phyloP scores from a whole-genome alignment of 35 echinoderm and acorn worm genomes.

The Lytechinus pictus region DNA sequence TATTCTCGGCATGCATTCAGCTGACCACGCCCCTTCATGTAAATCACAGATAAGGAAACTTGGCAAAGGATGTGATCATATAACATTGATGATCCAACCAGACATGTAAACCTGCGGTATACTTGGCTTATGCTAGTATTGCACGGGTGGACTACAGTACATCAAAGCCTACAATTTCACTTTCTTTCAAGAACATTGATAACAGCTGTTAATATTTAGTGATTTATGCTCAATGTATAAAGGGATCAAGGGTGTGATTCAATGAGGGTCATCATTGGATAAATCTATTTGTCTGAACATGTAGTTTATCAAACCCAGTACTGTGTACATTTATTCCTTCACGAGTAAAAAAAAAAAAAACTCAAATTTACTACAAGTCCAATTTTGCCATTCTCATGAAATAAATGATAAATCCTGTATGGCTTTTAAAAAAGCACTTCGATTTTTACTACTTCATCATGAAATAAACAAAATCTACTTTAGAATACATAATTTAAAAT shows the following conservation, averaged over 20 bases:
- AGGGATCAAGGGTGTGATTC: neutral
- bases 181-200: neutral
- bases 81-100: slow-evolving; percentile 17
- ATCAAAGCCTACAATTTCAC: neutral
- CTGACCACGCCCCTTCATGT: neutral
- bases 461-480: no score
- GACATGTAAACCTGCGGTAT: neutral
- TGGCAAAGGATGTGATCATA: slow-evolving; percentile 33
- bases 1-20: neutral
- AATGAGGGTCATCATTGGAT: neutral
- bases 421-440: neutral
- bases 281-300: no score
- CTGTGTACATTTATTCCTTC: no score
- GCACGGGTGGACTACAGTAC: neutral
- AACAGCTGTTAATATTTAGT: neutral
- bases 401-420: neutral
- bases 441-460: neutral
- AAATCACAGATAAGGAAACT: slow-evolving; percentile 36
- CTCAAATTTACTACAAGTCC: neutral
- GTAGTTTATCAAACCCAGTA: no score
- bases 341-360: no score
- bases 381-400: neutral
- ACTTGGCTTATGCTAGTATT: neutral
- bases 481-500: neutral
- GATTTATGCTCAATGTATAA: neutral